These are phyloP conservation scores for Lutraria lutraria DNA, from an alignment of 2,888 invertebrate genomes.

Conservation along the genomic window DNA sequence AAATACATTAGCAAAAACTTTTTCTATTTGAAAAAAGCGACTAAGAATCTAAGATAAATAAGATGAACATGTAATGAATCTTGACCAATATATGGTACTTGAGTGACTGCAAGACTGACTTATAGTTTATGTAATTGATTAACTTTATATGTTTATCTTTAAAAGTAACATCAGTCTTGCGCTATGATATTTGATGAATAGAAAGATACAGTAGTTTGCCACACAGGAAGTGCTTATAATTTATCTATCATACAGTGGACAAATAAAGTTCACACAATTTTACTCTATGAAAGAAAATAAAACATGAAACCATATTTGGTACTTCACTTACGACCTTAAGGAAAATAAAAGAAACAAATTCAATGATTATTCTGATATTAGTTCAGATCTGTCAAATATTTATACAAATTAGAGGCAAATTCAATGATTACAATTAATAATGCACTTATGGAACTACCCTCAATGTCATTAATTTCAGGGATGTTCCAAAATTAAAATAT, in stretches of 20 bases:
- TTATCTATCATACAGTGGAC: background rate
- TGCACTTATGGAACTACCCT: no score
- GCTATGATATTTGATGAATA: background rate
- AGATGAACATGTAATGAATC: no score
- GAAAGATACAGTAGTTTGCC: background rate
- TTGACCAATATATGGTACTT: no score
- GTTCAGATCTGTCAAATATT: no score
- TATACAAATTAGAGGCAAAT: no score
- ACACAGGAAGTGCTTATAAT: background rate
- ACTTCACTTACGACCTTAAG: constrained; percentile 15
- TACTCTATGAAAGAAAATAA: background rate
- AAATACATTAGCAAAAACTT: background rate
- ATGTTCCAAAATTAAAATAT: no score
- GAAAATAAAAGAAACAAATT: constrained; percentile 9
- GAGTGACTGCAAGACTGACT: background rate
- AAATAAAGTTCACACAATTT: background rate
- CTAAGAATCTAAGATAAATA: no score
- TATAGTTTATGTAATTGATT: background rate
- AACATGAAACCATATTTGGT: background rate
- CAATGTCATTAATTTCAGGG: no score
- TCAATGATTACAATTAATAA: no score
- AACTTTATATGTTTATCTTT: background rate
- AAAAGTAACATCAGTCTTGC: background rate
- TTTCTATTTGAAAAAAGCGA: background rate
- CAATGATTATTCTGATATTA: background rate